Conservation (phyloP, 2,797 vertebrate genomes). For the Helostoma temminkii region DNA sequence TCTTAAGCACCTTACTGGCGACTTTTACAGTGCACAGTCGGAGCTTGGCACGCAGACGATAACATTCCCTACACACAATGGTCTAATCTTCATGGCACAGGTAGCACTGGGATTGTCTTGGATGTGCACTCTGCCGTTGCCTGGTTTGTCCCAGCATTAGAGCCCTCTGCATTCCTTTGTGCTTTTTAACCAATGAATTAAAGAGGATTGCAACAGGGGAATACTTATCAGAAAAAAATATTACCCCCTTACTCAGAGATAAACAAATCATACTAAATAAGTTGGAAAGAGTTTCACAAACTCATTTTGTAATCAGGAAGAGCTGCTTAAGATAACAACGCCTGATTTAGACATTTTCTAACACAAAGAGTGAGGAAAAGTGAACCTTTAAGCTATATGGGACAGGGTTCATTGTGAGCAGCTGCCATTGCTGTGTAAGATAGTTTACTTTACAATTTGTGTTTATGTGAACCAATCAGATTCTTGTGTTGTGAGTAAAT, state of each 20-base stretch:
- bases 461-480: constrained; percentile 85
- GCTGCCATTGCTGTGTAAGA: constrained; percentile 74
- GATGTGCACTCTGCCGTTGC: constrained; percentile 83
- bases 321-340: constrained; percentile 84
- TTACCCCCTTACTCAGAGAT: constrained; percentile 77
- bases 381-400: constrained; percentile 83
- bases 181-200: constrained; percentile 86
- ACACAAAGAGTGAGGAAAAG: constrained; percentile 78
- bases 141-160: constrained; percentile 84
- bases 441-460: constrained; percentile 85
- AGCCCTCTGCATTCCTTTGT: constrained; percentile 84
- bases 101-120: constrained; percentile 86
- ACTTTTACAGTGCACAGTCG: constrained; percentile 81
- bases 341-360: constrained; percentile 84
- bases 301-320: constrained; percentile 81
- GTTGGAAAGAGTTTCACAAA: constrained; percentile 84
- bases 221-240: constrained; percentile 78
- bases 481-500: constrained; percentile 74
- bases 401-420: constrained; percentile 77
- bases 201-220: constrained; percentile 83
- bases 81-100: constrained; percentile 88
- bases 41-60: constrained; percentile 82
- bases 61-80: constrained; percentile 83
- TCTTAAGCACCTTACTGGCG: constrained; percentile 86
- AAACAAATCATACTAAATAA: constrained; percentile 85